phyloP scores from a whole-genome alignment of 2,113 vertebrate species.

The Lophura nycthemera region DNA sequence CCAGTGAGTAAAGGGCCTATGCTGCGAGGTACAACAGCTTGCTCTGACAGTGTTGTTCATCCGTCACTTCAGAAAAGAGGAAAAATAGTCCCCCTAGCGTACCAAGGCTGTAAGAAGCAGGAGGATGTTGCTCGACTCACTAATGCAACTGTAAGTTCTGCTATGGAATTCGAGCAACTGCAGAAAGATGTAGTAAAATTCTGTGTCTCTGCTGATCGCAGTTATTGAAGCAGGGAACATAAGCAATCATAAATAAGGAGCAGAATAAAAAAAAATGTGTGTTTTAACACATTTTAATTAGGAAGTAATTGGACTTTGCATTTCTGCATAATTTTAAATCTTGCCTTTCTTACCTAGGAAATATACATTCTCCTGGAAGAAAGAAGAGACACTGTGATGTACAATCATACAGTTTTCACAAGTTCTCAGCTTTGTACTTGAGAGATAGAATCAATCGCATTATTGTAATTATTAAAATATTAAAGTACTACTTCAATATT shows the following conservation, averaged over 20 bases:
- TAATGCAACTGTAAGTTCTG: background rate
- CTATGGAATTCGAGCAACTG: background rate
- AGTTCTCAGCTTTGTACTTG: background rate
- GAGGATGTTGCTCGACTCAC: background rate
- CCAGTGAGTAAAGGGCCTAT: background rate
- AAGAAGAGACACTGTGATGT: background rate
- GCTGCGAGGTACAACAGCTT: background rate
- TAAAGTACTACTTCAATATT: background rate
- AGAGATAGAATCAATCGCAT: background rate
- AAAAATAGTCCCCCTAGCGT: constrained; percentile 64
- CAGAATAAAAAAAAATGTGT: background rate
- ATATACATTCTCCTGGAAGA: background rate
- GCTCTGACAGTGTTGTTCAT: background rate
- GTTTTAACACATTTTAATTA: background rate
- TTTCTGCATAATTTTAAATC: background rate
- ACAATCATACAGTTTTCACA: background rate
- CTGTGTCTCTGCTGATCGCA: background rate
- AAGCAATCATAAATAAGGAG: background rate
- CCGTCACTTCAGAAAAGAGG: constrained; percentile 52
- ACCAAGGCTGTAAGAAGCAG: constrained; percentile 33
- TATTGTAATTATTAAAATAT: background rate
- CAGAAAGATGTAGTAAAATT: background rate
- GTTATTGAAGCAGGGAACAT: background rate
- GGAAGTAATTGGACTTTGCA: background rate
- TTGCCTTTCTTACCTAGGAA: background rate